Base-by-base conservation (phyloP, 2,888 invertebrate genomes). In the Deilephila porcellus region DNA sequence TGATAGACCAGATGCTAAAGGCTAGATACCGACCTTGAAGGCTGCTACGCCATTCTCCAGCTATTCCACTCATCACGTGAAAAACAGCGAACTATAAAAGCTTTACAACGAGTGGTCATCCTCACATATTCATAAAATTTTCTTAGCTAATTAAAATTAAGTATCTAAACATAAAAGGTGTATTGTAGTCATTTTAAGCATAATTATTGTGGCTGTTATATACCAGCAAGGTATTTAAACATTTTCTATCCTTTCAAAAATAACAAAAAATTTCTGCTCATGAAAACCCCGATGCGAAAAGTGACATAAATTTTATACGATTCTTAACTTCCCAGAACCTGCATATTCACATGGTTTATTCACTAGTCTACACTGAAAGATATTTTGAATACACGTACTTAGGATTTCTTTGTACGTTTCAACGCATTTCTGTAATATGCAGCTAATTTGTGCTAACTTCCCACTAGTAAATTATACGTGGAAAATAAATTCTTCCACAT, bases 391-490 rank as follows among this genome's bases (percentile, higher is more conserved):
- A n/a, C 56, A 56, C n/a, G 56, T 56, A n/a, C 56, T 56, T 56
- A 19, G n/a, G 6, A 56, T 56, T 56, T 56, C 17, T 56, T 56
- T n/a, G 56, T 45, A 45, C 45, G 45, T 45, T 45, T 45, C 45
- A 11, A 45, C 45, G 45, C 45, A 45, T 45, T 45, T 45, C 45
- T 14, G 45, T 56, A 56, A 56, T 56, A n/a, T 56, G 56, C 56
- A 56, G 56, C 56, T 56, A 56, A 56, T 56, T 56, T 56, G 56
- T 56, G n/a, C 56, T 56, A 45, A 45, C 56, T 56, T 56, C n/a
- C 56, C 56, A 56, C 56, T 56, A n/a, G 56, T 56, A 56, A 56
- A 56, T 56, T 56, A n/a, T 56, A 56, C n/a, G n/a, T 56, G 56
- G n/a, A 56, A 56, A 56, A n/a, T 56, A 56, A 56, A n/a, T 56